Base-by-base conservation (phyloP, 1,140 invertebrate species). In the Drosophila varians region DNA sequence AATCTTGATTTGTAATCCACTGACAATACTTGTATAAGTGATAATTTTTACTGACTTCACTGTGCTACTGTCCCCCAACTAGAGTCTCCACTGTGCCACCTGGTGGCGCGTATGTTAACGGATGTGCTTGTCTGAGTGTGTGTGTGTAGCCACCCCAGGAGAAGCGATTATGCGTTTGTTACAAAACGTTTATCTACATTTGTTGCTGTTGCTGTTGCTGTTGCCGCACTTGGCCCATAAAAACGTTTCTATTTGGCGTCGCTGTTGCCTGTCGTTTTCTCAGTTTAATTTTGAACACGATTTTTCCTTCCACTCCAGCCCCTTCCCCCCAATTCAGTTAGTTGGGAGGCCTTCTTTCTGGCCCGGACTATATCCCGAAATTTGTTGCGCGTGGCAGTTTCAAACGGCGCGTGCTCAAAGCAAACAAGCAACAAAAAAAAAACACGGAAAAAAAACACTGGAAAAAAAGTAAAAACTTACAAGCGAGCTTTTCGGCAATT, bases 121-220 rank as follows among this genome's bases (percentile, higher is more conserved):
- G 19, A 65, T 65, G 49, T 55, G 36, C 28, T 71, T 70, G 70
- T 54, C 61, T 74, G 36, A 57, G 57, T 77, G n/a, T n/a, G n/a
- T n/a, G n/a, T n/a, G n/a, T 62, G 66, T 61, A 66, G 52, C 79
- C 82, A 79, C 75, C 71, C 51, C 52, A 61, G 58, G 51, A 64
- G 52, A 53, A 78, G 68, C 73, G 76, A 84, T 84, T 84, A 86
- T 86, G 82, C 76, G 76, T 76, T n/a, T 86, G 76, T 86, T 60
- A 87, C 76, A 86, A 86, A 86, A 86, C 80, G 80, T 87, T 87
- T 86, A 86, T 80, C 76, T 86, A 86, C 82, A 86, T 80, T 71
- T 61, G 56, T 58, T 57, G 52, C 28, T 23, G 21, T 40, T 31
- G 19, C 25, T 18, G 51, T 9, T 31, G 2, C 38, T 26, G 25